A percentile compares a stretch with the other conserved stretches of the same genome.
phyloP scores from a whole-genome alignment of 2,797 vertebrate species.

The Notolabrus celidotus region DNA sequence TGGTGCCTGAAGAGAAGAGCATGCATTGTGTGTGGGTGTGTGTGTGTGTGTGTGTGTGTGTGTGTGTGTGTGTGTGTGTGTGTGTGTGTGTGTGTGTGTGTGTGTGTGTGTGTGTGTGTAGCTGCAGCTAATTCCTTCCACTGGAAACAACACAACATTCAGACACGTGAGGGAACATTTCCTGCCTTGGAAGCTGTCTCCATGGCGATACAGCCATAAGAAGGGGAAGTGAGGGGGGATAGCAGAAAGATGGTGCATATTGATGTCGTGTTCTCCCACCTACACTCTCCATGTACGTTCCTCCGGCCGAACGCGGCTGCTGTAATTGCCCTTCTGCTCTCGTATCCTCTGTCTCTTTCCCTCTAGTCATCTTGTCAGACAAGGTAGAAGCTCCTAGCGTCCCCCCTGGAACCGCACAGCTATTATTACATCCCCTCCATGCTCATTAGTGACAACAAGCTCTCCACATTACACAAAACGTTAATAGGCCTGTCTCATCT shows the following conservation, averaged over 20 bases:
- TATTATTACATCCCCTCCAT: slow-evolving; percentile 40
- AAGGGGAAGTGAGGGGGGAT: slow-evolving; percentile 10
- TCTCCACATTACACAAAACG: slow-evolving; percentile 13
- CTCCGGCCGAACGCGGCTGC: slow-evolving; percentile 23
- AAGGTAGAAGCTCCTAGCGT: slow-evolving; percentile 8
- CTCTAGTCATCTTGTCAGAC: slow-evolving; percentile 61
- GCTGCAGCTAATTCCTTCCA: neutral
- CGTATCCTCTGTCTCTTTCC: slow-evolving; percentile 18
- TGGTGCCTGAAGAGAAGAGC: neutral
- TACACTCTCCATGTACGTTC: slow-evolving; percentile 32
- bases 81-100: neutral
- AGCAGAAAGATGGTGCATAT: slow-evolving; percentile 26
- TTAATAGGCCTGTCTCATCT: slow-evolving; percentile 32
- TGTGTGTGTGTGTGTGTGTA: neutral
- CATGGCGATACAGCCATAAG: slow-evolving; percentile 60
- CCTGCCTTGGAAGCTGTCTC: slow-evolving; percentile 65
- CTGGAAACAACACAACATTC: slow-evolving; percentile 15
- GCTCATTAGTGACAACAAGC: slow-evolving; percentile 61
- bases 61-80: neutral
- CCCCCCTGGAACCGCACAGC: slow-evolving; percentile 11
- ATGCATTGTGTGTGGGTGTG: slow-evolving; percentile 2
- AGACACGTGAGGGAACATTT: slow-evolving; percentile 34
- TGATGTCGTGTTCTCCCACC: slow-evolving; percentile 43
- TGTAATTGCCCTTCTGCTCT: slow-evolving; percentile 62
- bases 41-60: neutral